Evolutionary conservation across 2,113 vertebrate genomes (phyloP).

Genomic region (Acinonyx jubatus): DNA sequence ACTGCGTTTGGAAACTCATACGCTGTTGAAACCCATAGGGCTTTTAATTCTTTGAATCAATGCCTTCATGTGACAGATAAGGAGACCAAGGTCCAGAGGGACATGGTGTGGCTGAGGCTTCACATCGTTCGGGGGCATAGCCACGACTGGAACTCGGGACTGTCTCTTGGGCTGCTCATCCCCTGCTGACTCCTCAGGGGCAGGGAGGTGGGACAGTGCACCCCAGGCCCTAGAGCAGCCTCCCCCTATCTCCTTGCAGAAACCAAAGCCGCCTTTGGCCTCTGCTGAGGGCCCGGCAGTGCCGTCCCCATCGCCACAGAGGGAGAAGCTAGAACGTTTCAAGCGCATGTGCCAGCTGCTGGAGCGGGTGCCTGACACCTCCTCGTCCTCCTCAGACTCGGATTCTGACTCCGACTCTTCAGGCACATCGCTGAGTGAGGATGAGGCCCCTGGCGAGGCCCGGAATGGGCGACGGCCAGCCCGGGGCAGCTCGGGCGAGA

Average conservation of each 20-base stretch:
- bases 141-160: not conserved
- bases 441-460: constrained; percentile 76
- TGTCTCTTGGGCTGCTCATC: not conserved
- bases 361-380: constrained; percentile 90
- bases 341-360: constrained; percentile 94
- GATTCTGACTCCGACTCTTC: constrained; percentile 90
- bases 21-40: not conserved
- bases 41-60: not conserved
- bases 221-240: constrained; percentile 26
- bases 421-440: constrained; percentile 79
- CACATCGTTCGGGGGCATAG: not conserved
- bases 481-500: constrained; percentile 81
- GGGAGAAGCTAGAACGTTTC: constrained; percentile 94
- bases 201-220: not conserved
- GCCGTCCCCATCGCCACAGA: constrained; percentile 89
- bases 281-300: constrained; percentile 75
- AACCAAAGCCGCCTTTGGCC: constrained; percentile 78
- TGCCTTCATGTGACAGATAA: not conserved
- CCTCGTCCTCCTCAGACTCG: constrained; percentile 91
- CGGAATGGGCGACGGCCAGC: constrained; percentile 81
- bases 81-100: not conserved
- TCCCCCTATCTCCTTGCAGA: constrained; percentile 51
- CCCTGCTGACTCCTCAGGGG: constrained; percentile 1
- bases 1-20: not conserved
- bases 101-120: not conserved